These are phyloP conservation scores for Siniperca obscura DNA, from an alignment of 2,797 vertebrate species.

Conservation along the genomic window DNA sequence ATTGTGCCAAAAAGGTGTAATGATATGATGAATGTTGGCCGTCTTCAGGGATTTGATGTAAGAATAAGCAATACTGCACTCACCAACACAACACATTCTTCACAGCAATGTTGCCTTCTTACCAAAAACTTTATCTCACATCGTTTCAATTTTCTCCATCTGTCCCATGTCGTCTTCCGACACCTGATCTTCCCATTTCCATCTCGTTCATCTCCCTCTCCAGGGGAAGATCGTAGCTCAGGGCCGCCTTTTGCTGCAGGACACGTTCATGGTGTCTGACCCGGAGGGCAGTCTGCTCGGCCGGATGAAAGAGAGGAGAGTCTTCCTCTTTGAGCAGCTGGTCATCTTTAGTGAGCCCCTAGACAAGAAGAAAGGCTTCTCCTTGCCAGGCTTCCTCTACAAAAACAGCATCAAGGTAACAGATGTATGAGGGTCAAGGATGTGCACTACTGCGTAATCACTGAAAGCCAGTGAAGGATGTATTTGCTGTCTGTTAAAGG, in stretches of 20 bases:
- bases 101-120: not conserved
- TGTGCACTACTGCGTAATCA: not conserved
- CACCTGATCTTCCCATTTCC: not conserved
- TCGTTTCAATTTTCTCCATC: too few species aligned
- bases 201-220: not conserved
- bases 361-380: constrained; percentile 98
- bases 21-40: constrained; percentile 99
- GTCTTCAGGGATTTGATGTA: constrained; percentile 99
- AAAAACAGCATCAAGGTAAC: constrained; percentile 98
- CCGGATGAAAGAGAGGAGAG: constrained; percentile 94
- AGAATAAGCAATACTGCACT: constrained; percentile 50
- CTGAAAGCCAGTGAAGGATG: not conserved
- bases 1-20: constrained; percentile 97
- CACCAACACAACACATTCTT: not conserved
- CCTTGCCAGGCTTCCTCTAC: constrained; percentile 95
- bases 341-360: constrained; percentile 98
- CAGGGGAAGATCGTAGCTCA: constrained; percentile 99
- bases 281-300: constrained; percentile 89
- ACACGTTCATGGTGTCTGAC: constrained; percentile 96
- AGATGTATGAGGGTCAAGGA: not conserved
- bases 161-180: not conserved
- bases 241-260: constrained; percentile 96
- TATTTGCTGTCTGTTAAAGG: not conserved
- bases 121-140: not conserved
- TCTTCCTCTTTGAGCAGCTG: constrained; percentile 98